Evolutionary conservation across 2,888 invertebrate species (phyloP), one percentile per base, ranked within the genome.

Genomic region (Oscheius sp.): DNA sequence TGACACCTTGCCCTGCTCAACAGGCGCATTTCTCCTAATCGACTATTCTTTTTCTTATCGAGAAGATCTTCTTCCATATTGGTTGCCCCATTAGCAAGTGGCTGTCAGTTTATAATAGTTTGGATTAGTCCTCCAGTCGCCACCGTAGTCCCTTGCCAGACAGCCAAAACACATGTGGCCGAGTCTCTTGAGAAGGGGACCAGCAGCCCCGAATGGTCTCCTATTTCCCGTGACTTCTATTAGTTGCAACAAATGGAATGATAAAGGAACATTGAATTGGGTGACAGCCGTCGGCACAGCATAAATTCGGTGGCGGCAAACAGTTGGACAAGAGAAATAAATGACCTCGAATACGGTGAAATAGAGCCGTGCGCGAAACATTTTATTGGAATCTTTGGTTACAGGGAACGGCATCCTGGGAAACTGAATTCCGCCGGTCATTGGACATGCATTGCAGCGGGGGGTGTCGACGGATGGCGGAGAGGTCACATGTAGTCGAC

Each of bases 281-380:
- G 25, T 45, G 66, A 66, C 66, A 66, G 66, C 25, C 66, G 66
- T 52, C 25, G 25, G 52, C 13, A n/a, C n/a, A 25, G 52, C 27
- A 66, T 66, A 66, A 66, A 66, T 66, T 52, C n/a, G n/a, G 13
- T n/a, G 52, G 27, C 66, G 66, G 52, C 66, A 66, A 66, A 66
- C 66, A 66, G 52, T 66, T 27, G 49, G 66, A 66, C 66, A 61
- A 25, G 35, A 12, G 52, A 45, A 66, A 66, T 66, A 52, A 49
- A 66, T 29, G 66, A 35, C 35, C n/a, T 35, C 35, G 35, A 35
- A 35, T 35, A 35, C 35, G 45, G n/a, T 43, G 61, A 18, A 18
- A 45, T 21, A 13, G 61, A 41, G 43, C 18, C 9, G 61, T 41
- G 61, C 59, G 59, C 59, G 6, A 61, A 45, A 43, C 35, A 35